Conservation (phyloP, 2,113 vertebrate genomes). For the Chinchilla lanigera region DNA sequence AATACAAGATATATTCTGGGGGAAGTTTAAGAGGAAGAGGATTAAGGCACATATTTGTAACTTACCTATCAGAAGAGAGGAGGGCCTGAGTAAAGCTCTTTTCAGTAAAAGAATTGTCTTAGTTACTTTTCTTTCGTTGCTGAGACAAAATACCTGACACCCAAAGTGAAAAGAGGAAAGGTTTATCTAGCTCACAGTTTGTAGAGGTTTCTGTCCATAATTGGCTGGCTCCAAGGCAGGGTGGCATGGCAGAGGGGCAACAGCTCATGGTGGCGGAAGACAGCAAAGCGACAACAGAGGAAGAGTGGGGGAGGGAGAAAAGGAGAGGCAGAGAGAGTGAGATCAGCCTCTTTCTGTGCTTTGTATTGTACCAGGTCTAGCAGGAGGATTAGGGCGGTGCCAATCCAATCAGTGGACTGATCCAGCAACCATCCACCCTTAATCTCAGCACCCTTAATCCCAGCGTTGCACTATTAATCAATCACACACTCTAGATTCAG, state of each 20-base stretch:
- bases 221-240: too few relatives aligned
- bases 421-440: neutral
- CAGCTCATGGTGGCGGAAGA: neutral
- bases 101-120: neutral
- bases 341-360: neutral
- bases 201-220: neutral
- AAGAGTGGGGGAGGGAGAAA: neutral
- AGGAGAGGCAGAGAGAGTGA: too few relatives aligned
- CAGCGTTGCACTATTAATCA: neutral
- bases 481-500: neutral
- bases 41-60: slow-evolving; percentile 14
- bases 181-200: neutral
- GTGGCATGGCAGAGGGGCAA: neutral
- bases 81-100: neutral
- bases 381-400: neutral
- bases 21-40: neutral
- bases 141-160: neutral
- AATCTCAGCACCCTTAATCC: neutral
- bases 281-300: neutral
- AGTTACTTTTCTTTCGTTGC: neutral
- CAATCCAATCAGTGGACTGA: neutral
- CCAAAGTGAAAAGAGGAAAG: neutral
- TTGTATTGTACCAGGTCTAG: neutral
- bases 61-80: neutral
- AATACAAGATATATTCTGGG: neutral